Evolutionary conservation across 2,113 vertebrate species (phyloP).

Genomic region (Lethenteron reissneri): DNA sequence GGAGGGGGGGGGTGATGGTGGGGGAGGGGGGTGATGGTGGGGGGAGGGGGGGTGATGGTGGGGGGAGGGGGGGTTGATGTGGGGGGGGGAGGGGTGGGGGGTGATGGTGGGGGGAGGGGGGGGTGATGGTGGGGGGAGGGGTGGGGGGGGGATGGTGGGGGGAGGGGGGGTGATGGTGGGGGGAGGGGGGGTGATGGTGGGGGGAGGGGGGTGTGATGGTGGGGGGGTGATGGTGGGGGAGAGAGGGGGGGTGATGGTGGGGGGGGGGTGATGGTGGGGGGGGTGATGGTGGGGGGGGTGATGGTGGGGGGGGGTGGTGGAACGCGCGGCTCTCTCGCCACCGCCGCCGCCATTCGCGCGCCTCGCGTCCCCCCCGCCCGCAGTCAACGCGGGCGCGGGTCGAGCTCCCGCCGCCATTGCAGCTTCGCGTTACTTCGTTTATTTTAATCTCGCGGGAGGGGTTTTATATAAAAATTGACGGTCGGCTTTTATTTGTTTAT

Average conservation of each 20-base stretch:
- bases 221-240: not conserved
- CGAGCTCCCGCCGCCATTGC: too few relatives aligned
- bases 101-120: not conserved
- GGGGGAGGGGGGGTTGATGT: not conserved
- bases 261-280: not conserved
- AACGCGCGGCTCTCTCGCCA: not conserved
- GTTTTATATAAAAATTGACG: too few relatives aligned
- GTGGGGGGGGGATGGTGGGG: not conserved
- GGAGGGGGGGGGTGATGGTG: not conserved
- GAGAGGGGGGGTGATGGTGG: not conserved
- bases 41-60: not conserved
- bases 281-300: not conserved
- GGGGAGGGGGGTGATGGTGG: not conserved
- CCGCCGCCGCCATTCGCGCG: too few relatives aligned
- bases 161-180: not conserved
- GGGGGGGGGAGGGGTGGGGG: not conserved
- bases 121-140: not conserved
- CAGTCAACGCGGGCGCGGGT: too few relatives aligned
- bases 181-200: not conserved
- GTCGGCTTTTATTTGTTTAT: too few relatives aligned
- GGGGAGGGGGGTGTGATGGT: not conserved
- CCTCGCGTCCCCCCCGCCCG: too few relatives aligned
- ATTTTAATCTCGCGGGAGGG: too few relatives aligned
- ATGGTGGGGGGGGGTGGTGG: not conserved
- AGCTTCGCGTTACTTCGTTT: too few relatives aligned